Percentiles rank a stretch among this genome's conserved stretches.
These are phyloP conservation scores for Crotophaga sulcirostris DNA, from an alignment of 2,113 vertebrate genomes.

Conservation along the genomic window DNA sequence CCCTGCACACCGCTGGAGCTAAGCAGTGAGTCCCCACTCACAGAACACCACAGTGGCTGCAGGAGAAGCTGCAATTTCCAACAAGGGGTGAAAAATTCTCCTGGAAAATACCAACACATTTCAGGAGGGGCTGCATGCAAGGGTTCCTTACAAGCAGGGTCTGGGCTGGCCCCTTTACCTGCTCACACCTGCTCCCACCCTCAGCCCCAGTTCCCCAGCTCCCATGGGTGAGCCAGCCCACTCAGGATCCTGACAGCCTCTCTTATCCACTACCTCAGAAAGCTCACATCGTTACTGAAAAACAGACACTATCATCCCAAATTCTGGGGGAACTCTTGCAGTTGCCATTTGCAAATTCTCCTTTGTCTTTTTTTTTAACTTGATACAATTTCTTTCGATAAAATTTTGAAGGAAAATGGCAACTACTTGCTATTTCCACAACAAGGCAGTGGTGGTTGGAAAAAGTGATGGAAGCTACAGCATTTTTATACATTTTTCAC, in stretches of 20 bases:
- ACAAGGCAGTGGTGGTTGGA: neutral
- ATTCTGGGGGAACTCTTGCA: rapidly evolving
- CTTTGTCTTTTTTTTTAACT: neutral
- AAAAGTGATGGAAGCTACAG: neutral
- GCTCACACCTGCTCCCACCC: rapidly evolving
- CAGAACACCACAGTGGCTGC: rapidly evolving
- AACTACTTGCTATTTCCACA: neutral
- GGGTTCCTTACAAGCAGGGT: rapidly evolving
- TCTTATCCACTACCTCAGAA: neutral
- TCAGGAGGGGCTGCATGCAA: rapidly evolving
- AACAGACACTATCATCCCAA: neutral
- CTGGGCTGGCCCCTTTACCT: neutral
- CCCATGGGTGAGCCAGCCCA: rapidly evolving
- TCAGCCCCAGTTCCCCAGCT: neutral
- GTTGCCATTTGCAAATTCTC: neutral
- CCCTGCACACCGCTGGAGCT: neutral
- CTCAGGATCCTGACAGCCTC: neutral
- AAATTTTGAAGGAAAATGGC: neutral
- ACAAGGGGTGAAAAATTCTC: neutral
- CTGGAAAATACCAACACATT: neutral
- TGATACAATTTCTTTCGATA: neutral
- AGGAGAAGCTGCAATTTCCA: neutral
- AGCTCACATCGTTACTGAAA: neutral
- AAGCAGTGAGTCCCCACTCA: neutral
- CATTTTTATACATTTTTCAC: neutral